phyloP scores from a whole-genome alignment of 1,140 invertebrate genomes.

The Oryzaephilus surinamensis region DNA sequence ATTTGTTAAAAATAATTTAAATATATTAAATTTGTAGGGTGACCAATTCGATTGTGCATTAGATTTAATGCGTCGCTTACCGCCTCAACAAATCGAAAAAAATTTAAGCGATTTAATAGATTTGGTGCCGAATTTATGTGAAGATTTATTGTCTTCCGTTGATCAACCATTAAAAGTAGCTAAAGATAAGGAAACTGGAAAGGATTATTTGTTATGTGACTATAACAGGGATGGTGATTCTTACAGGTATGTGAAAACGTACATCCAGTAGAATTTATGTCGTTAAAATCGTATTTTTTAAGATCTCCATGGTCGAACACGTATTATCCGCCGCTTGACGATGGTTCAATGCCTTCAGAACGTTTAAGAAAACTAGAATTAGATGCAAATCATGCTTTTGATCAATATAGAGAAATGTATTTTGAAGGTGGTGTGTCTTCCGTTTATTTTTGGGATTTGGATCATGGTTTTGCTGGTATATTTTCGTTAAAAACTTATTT shows the following conservation, averaged over 20 bases:
- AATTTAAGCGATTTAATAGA: slow-evolving; percentile 97
- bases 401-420: slow-evolving; percentile 98
- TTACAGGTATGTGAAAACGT: too few species aligned
- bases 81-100: slow-evolving; percentile 98
- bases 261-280: too few species aligned
- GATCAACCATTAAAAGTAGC: slow-evolving; percentile 98
- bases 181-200: slow-evolving; percentile 85
- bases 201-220: slow-evolving; percentile 97
- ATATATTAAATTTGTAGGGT: slow-evolving; percentile 76
- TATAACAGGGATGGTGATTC: slow-evolving; percentile 99
- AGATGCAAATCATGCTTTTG: slow-evolving; percentile 96
- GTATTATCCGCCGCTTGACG: slow-evolving; percentile 95
- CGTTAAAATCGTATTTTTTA: too few species aligned
- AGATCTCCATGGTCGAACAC: slow-evolving; percentile 99
- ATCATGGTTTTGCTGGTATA: slow-evolving; percentile 90
- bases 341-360: slow-evolving; percentile 97
- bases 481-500: not conserved
- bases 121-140: slow-evolving; percentile 88
- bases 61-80: slow-evolving; percentile 95
- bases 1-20: too few species aligned
- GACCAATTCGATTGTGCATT: slow-evolving; percentile 97
- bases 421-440: slow-evolving; percentile 99
- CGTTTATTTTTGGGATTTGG: slow-evolving; percentile 98
- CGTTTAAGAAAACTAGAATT: slow-evolving; percentile 90
- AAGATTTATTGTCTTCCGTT: slow-evolving; percentile 94